These are phyloP conservation scores for Caenorhabditis becei DNA, from an alignment of 2,888 invertebrate species.

Conservation along the genomic window DNA sequence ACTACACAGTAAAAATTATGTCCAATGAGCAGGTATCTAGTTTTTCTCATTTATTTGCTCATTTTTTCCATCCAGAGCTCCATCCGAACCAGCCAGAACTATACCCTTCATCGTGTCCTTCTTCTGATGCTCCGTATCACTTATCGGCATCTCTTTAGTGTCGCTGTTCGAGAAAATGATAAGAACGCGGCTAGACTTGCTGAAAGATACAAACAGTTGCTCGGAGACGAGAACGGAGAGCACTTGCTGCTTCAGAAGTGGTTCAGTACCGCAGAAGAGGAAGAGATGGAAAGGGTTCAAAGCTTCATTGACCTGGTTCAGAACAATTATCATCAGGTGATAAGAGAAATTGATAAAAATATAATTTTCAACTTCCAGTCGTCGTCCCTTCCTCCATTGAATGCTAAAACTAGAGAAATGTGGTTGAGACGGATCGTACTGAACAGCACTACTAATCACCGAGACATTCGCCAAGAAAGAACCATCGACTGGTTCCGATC, in stretches of 20 bases:
- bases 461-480: slow-evolving; percentile 52
- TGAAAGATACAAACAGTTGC: slow-evolving; percentile 41
- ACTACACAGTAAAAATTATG: slow-evolving; percentile 26
- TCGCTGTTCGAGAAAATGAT: slow-evolving; percentile 29
- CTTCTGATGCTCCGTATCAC: slow-evolving; percentile 52
- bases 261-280: slow-evolving; percentile 16
- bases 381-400: slow-evolving; percentile 35
- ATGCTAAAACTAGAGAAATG: slow-evolving; percentile 19
- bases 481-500: slow-evolving; percentile 59
- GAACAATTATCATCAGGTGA: slow-evolving; percentile 47
- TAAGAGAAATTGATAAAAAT: background rate
- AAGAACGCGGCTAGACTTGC: slow-evolving; percentile 20
- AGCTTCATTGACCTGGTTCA: slow-evolving; percentile 42
- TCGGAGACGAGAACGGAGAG: slow-evolving; percentile 28
- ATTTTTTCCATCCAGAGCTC: background rate
- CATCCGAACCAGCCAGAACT: background rate
- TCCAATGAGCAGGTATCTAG: slow-evolving; percentile 21
- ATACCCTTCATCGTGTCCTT: slow-evolving; percentile 32
- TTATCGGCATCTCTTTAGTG: slow-evolving; percentile 47
- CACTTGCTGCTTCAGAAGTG: slow-evolving; percentile 28
- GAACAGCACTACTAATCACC: slow-evolving; percentile 45
- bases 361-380: slow-evolving; percentile 24
- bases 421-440: slow-evolving; percentile 57
- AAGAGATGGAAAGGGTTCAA: slow-evolving; percentile 25
- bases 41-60: background rate